A percentile compares a stretch with the other conserved stretches of the same genome.
Conservation (phyloP, 92 coral and sea anemone genomes). For the Porites evermanni region DNA sequence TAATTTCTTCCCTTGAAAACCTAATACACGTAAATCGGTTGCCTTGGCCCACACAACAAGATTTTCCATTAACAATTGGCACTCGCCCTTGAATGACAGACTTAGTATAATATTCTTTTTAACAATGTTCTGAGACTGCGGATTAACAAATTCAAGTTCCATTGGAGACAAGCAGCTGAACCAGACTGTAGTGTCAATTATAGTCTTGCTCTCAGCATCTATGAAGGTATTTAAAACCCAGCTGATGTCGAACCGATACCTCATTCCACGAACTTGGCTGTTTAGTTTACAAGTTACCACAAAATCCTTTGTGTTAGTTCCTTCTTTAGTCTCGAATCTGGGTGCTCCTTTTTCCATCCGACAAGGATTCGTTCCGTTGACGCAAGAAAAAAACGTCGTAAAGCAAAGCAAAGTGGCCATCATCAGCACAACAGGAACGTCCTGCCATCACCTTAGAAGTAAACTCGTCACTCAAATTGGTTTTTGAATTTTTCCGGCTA, state of each 20-base stretch:
- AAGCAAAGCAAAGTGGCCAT: neutral
- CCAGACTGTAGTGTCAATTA: neutral
- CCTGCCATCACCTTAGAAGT: neutral
- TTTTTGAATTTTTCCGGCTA: no score
- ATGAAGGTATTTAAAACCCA: neutral
- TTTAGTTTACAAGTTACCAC: neutral
- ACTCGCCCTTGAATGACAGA: neutral
- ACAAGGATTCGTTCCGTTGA: neutral
- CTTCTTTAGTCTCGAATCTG: neutral
- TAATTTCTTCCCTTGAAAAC: neutral
- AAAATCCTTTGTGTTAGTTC: neutral
- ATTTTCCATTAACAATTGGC: neutral
- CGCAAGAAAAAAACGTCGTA: neutral
- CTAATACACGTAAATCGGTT: conserved; percentile 5
- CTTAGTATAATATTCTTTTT: conserved; percentile 5
- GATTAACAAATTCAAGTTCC: conserved; percentile 5
- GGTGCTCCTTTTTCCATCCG: neutral
- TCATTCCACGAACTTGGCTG: neutral
- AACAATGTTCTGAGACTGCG: neutral
- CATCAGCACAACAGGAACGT: neutral
- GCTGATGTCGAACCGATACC: conserved; percentile 7
- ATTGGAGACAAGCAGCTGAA: neutral
- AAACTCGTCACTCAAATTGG: no score
- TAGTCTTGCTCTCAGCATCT: neutral
- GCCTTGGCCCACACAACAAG: conserved; percentile 8